Evolutionary conservation across 2,888 invertebrate species (phyloP).

Genomic region (Syrphus vitripennis): DNA sequence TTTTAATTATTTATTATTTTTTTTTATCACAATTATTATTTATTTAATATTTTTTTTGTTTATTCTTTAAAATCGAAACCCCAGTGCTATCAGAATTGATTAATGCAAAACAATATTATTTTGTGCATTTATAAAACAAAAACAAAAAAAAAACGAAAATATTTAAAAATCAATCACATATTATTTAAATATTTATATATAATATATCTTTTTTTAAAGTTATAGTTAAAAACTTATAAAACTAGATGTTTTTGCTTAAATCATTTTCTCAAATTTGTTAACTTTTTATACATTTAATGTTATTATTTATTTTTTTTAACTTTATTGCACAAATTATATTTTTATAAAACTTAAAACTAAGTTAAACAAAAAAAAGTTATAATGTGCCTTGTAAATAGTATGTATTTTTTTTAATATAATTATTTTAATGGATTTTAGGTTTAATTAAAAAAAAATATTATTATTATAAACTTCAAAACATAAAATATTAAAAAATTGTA

Average conservation of each 20-base stretch:
- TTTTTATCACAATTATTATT: constrained; percentile 64
- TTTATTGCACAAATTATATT: constrained; percentile 55
- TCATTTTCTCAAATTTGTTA: constrained; percentile 75
- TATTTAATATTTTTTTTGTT: constrained; percentile 36
- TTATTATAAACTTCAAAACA: neutral
- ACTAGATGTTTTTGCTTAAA: constrained; percentile 67
- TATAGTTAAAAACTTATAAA: constrained; percentile 61
- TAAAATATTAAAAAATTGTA: constrained; percentile 26
- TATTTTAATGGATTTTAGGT: constrained; percentile 1
- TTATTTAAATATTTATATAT: constrained; percentile 47
- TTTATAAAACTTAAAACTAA: constrained; percentile 35
- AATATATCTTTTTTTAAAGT: constrained; percentile 52
- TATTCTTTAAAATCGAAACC: constrained; percentile 34
- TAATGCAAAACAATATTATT: constrained; percentile 41
- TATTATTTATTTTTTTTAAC: constrained; percentile 35
- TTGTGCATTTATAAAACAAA: constrained; percentile 15
- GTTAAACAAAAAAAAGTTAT: constrained; percentile 38
- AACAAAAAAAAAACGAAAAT: neutral
- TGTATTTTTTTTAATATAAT: neutral
- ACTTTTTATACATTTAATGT: constrained; percentile 42
- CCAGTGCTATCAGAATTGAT: constrained; percentile 65
- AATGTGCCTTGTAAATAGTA: constrained; percentile 57
- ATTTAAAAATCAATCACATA: constrained; percentile 73
- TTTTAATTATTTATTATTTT: constrained; percentile 18
- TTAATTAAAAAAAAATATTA: constrained; percentile 8